Conservation (phyloP, 2,797 vertebrate species). For the Brachymystax lenok region DNA sequence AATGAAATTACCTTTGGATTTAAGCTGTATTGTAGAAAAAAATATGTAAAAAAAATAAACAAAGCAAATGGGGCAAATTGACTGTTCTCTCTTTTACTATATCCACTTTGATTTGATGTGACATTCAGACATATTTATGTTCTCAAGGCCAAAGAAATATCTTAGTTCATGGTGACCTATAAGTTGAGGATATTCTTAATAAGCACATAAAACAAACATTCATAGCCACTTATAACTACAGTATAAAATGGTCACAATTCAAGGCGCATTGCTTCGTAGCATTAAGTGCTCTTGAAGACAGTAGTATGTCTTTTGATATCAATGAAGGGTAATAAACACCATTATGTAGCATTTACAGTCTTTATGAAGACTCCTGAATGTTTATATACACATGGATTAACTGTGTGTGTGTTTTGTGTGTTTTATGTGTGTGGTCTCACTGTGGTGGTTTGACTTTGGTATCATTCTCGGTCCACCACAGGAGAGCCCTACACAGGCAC, state of each 20-base stretch:
- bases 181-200: constrained; percentile 38
- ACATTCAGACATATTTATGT: constrained; percentile 31
- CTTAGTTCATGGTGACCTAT: constrained; percentile 42
- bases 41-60: constrained; percentile 54
- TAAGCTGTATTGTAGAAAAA: constrained; percentile 80
- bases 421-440: constrained; percentile 43
- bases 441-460: constrained; percentile 74
- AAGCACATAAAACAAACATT: constrained; percentile 58
- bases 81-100: constrained; percentile 40
- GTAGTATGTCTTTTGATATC: constrained; percentile 40
- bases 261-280: constrained; percentile 11
- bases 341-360: constrained; percentile 54
- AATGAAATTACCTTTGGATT: constrained; percentile 78
- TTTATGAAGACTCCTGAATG: constrained; percentile 63
- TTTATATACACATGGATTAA: constrained; percentile 67
- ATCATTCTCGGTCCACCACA: constrained; percentile 70
- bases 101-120: constrained; percentile 26
- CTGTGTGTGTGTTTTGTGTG: constrained; percentile 13
- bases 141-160: constrained; percentile 53
- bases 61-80: constrained; percentile 46
- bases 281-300: constrained; percentile 58
- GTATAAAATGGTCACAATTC: constrained; percentile 62
- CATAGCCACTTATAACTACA: constrained; percentile 62
- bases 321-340: constrained; percentile 49
- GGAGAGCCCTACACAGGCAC: constrained; percentile 57